phyloP scores from a whole-genome alignment of 2,797 vertebrate genomes.

The Acanthopagrus latus region DNA sequence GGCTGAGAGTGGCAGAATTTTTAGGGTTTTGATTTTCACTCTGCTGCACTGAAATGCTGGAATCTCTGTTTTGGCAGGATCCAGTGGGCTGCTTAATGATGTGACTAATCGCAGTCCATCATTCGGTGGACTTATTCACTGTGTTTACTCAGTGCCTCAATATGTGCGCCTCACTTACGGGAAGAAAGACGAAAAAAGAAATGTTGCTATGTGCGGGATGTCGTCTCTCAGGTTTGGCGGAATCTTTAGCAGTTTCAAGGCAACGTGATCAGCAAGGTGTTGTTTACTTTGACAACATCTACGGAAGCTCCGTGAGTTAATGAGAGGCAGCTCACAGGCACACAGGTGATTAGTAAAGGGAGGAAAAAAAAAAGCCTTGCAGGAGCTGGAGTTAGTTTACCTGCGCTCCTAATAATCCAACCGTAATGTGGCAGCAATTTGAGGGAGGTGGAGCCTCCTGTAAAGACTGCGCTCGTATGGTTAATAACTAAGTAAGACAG shows the following conservation, averaged over 20 bases:
- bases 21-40: conserved; percentile 4
- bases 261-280: background rate
- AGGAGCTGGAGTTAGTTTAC: background rate
- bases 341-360: background rate
- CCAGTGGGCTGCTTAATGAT: background rate
- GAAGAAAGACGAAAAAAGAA: background rate
- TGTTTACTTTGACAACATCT: background rate
- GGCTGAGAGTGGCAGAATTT: background rate
- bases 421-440: background rate
- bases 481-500: background rate
- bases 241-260: background rate
- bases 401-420: background rate
- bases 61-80: background rate
- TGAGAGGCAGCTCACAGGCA: background rate
- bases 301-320: background rate
- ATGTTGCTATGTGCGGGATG: background rate
- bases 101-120: background rate
- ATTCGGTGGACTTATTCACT: background rate
- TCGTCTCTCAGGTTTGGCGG: background rate
- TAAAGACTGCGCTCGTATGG: background rate
- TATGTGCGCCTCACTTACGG: background rate
- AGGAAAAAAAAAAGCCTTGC: background rate
- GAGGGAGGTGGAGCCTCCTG: background rate
- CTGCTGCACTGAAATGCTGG: background rate
- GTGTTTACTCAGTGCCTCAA: no score